Percentiles rank a stretch among this genome's conserved stretches.
These are phyloP conservation scores for Pammene fasciana DNA, from an alignment of 2,888 invertebrate genomes.

Conservation along the genomic window DNA sequence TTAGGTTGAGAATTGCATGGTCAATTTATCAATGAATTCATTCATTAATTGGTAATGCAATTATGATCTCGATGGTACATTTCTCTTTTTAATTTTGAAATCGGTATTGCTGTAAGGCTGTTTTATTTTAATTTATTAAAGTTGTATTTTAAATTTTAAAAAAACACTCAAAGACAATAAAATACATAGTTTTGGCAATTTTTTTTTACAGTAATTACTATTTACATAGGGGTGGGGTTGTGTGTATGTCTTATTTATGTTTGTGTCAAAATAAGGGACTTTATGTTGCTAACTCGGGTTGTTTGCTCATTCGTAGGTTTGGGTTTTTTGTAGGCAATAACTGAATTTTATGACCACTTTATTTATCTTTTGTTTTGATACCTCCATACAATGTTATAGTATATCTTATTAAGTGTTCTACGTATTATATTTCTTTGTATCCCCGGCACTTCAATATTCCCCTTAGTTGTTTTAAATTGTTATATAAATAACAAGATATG, in stretches of 20 bases:
- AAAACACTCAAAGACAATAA: no score
- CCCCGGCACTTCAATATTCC: slow-evolving; percentile 15
- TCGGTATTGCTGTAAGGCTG: no score
- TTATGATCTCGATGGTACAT: no score
- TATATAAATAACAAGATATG: slow-evolving; percentile 4
- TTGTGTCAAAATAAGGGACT: background rate
- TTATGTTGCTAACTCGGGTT: background rate
- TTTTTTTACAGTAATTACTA: background rate
- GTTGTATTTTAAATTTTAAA: no score
- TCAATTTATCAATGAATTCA: no score
- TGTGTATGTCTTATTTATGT: slow-evolving; percentile 19
- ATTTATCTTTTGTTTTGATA: background rate
- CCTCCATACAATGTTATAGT: no score
- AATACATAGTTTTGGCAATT: background rate
- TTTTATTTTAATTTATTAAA: no score
- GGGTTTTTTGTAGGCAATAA: slow-evolving; percentile 10
- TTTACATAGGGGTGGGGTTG: background rate
- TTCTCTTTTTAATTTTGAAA: background rate
- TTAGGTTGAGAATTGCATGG: no score
- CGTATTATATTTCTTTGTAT: background rate
- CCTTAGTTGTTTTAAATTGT: slow-evolving; percentile 6
- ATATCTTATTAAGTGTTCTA: background rate
- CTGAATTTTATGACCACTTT: background rate
- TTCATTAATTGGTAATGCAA: no score
- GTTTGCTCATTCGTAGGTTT: background rate